A percentile compares a stretch with the other conserved stretches of the same genome.
Conservation (phyloP, 2,797 vertebrate genomes). For the Rhinophrynus dorsalis region DNA sequence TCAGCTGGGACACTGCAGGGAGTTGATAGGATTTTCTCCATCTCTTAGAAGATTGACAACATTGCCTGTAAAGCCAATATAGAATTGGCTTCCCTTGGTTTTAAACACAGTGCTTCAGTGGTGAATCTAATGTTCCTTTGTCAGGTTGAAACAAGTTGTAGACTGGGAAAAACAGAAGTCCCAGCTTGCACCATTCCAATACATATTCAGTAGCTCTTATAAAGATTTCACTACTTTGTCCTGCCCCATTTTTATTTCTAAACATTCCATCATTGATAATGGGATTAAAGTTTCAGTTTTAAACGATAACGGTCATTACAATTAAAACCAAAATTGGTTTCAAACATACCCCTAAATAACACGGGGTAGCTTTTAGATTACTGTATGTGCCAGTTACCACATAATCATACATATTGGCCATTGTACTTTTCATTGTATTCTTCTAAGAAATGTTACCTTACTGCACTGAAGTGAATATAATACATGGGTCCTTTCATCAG, state of each 20-base stretch:
- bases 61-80: conserved; percentile 48
- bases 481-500: too few relatives aligned
- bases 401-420: too few relatives aligned
- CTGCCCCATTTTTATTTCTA: background rate
- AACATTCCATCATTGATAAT: background rate
- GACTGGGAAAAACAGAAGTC: conserved; percentile 15
- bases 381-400: too few relatives aligned
- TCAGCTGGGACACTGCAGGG: conserved; percentile 53
- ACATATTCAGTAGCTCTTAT: conserved; percentile 19
- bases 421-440: too few relatives aligned
- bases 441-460: too few relatives aligned
- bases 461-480: too few relatives aligned
- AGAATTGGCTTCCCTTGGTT: conserved; percentile 45
- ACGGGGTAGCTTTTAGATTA: too few relatives aligned
- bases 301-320: too few relatives aligned
- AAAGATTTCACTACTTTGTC: conserved; percentile 11
- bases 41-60: conserved; percentile 51
- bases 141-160: conserved; percentile 42
- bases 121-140: conserved; percentile 50
- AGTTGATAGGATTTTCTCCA: conserved; percentile 60
- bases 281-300: too few relatives aligned
- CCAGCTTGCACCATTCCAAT: conserved; percentile 23
- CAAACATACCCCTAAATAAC: too few relatives aligned
- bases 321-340: too few relatives aligned
- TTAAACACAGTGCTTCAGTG: conserved; percentile 48